Evolutionary conservation across 2,113 vertebrate genomes (phyloP).

Genomic region (Peromyscus polionotus): DNA sequence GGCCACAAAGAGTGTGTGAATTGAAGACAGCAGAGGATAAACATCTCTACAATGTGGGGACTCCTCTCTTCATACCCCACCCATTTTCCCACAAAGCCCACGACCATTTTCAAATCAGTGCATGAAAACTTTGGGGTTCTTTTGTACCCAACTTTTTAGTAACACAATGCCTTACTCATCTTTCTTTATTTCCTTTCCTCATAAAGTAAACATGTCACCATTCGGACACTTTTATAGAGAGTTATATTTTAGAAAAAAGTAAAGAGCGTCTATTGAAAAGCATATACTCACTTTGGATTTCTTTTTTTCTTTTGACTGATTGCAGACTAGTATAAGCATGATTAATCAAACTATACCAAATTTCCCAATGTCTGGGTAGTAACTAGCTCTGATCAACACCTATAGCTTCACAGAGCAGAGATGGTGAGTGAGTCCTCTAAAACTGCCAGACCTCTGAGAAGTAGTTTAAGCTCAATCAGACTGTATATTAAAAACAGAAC

Average conservation of each 20-base stretch:
- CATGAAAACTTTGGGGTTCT: not conserved
- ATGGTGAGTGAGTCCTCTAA: conserved; percentile 15
- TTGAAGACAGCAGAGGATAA: not conserved
- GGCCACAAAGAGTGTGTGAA: not conserved
- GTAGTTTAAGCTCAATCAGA: conserved; percentile 30
- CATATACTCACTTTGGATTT: not conserved
- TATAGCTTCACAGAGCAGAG: not conserved
- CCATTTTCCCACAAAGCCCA: not conserved
- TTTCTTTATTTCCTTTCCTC: not conserved
- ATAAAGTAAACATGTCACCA: not conserved
- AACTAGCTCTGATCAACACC: not conserved
- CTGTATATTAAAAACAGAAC: not conserved
- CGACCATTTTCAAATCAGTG: not conserved
- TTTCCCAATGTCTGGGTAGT: not conserved
- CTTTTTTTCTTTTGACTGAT: not conserved
- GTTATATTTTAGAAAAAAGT: not conserved
- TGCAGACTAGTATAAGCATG: not conserved
- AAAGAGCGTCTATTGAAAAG: conserved; percentile 1
- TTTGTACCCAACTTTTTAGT: not conserved
- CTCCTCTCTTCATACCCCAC: not conserved
- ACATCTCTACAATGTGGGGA: not conserved
- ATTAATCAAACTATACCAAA: conserved; percentile 20
- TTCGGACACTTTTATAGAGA: not conserved
- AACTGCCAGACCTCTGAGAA: not conserved
- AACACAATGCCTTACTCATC: not conserved